phyloP scores from a whole-genome alignment of 2,797 vertebrate genomes.

The Hybognathus amarus region DNA sequence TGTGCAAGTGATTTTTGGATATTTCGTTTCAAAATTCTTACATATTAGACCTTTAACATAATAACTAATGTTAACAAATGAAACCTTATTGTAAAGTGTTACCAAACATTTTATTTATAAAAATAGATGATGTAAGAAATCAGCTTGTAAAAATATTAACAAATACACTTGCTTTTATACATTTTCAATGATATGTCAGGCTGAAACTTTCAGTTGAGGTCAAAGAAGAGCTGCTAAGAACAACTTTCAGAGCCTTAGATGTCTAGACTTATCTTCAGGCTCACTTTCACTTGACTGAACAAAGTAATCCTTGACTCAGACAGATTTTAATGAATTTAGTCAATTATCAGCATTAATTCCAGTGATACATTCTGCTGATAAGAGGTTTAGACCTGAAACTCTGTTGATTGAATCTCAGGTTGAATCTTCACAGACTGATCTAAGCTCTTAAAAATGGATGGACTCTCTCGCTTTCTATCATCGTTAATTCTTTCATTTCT shows the following conservation, averaged over 20 bases:
- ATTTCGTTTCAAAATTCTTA: too few species aligned
- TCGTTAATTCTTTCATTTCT: slow-evolving; percentile 62
- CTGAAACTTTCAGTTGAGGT: slow-evolving; percentile 1
- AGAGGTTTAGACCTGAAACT: slow-evolving; percentile 25
- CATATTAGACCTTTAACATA: too few species aligned
- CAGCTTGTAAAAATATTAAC: not conserved
- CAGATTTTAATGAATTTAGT: slow-evolving; percentile 43
- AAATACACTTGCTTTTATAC: not conserved
- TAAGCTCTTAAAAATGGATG: slow-evolving; percentile 58
- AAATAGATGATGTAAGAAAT: too few species aligned
- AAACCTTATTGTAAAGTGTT: too few species aligned
- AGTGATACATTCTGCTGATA: slow-evolving; percentile 42
- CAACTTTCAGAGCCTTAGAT: not conserved
- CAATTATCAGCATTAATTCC: slow-evolving; percentile 38
- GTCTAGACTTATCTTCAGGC: slow-evolving; percentile 15
- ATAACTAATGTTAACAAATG: too few species aligned
- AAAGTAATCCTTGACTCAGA: slow-evolving; percentile 36
- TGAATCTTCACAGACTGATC: slow-evolving; percentile 23
- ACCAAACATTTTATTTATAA: too few species aligned
- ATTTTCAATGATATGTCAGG: not conserved
- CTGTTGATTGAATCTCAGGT: slow-evolving; percentile 57
- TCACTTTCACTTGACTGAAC: slow-evolving; percentile 27
- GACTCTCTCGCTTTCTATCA: slow-evolving; percentile 57
- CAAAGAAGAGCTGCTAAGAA: slow-evolving; percentile 18
- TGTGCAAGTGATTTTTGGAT: too few species aligned